phyloP scores from a whole-genome alignment of 2,888 invertebrate species.

The Limnephilus lunatus region DNA sequence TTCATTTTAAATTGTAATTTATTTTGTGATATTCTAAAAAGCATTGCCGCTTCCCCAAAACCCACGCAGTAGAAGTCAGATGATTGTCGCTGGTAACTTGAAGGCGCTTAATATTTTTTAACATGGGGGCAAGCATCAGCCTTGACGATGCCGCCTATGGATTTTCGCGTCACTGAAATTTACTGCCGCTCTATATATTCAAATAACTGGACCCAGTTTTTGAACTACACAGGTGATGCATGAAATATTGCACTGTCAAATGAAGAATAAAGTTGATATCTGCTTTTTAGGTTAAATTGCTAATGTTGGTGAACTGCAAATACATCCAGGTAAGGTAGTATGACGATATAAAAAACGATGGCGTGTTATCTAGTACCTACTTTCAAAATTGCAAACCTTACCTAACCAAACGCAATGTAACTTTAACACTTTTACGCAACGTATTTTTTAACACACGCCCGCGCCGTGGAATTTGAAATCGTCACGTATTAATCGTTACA shows the following conservation, averaged over 20 bases:
- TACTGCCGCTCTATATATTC: background rate
- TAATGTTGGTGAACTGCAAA: background rate
- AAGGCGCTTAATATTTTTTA: too few species aligned
- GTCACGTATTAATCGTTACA: background rate
- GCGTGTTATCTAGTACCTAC: too few species aligned
- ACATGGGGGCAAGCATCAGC: too few species aligned
- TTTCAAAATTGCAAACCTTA: too few species aligned
- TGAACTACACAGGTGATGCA: background rate
- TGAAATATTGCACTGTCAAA: background rate
- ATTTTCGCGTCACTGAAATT: background rate
- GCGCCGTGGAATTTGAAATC: too few species aligned
- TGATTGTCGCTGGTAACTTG: too few species aligned
- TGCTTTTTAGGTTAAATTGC: background rate
- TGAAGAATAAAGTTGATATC: background rate
- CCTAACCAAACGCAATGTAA: too few species aligned
- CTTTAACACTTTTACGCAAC: too few species aligned
- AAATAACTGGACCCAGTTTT: background rate
- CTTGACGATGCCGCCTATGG: background rate
- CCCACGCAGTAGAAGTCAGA: background rate
- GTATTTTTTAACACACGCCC: too few species aligned
- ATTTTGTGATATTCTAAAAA: background rate
- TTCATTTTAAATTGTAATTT: background rate
- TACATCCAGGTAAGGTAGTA: too few species aligned
- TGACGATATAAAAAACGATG: too few species aligned
- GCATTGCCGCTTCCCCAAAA: background rate